Evolutionary conservation across 92 coral and sea anemone species (phyloP).

Genomic region (Phenganax subtilis): DNA sequence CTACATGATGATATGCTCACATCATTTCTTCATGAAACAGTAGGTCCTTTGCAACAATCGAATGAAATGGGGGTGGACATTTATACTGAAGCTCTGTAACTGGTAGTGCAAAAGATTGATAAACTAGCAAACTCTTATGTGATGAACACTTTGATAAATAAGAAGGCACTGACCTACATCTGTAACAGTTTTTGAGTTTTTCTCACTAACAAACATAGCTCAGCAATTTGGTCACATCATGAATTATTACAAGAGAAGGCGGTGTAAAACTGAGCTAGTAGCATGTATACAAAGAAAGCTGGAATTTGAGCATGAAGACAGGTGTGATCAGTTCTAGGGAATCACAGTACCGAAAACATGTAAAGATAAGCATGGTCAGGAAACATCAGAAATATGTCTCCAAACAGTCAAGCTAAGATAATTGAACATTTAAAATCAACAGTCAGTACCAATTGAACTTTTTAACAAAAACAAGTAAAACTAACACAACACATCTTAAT

Average conservation of each 20-base stretch:
- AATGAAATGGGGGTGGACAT: slow-evolving; percentile 43
- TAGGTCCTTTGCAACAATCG: slow-evolving; percentile 50
- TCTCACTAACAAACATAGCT: neutral
- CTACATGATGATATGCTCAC: slow-evolving; percentile 38
- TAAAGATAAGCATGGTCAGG: neutral
- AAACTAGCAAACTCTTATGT: slow-evolving; percentile 3
- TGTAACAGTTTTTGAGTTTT: slow-evolving; percentile 1
- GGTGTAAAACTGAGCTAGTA: too few relatives aligned
- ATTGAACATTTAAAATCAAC: slow-evolving; percentile 7
- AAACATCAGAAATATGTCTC: neutral
- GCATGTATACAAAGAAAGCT: too few relatives aligned
- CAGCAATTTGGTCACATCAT: neutral
- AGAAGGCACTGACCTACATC: neutral
- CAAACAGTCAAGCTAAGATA: neutral
- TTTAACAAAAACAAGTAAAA: slow-evolving; percentile 3
- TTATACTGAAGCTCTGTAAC: slow-evolving; percentile 42
- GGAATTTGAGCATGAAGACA: too few relatives aligned
- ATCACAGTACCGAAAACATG: neutral
- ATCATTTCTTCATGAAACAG: slow-evolving; percentile 55
- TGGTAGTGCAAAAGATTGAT: slow-evolving; percentile 24
- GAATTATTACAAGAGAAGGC: neutral
- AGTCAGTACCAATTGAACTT: slow-evolving; percentile 3
- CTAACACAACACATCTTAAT: neutral
- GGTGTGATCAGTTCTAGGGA: neutral
- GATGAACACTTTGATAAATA: neutral